Evolutionary conservation across 2,113 vertebrate genomes (phyloP), one percentile per base, ranked within the genome.

Genomic region (Cebidichthys violaceus): DNA sequence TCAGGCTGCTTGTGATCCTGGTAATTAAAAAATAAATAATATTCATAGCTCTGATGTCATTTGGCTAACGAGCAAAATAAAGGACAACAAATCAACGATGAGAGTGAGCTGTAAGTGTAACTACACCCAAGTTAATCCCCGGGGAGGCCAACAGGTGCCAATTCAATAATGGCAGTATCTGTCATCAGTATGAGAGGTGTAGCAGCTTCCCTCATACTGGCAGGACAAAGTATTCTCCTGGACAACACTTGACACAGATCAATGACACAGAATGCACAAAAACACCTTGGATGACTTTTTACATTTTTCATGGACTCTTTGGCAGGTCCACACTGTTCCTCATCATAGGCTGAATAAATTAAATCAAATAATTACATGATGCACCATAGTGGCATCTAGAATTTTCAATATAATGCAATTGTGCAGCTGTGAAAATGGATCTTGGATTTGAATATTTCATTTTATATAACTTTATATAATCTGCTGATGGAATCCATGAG

Each of bases 31-130:
- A 15, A 59, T 0, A n/a, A 33, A 47, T 6, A 20, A 20, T 35
- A 11, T 8, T 13, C 8, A 60, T 37, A 4, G 13, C 52, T 52
- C 31, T 66, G 37, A 29, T 66, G 2, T 71, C 1, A 66, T 66
- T 78, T 47, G 24, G 11, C 67, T 15, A 14, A 41, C 0, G 0
- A 39, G 64, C 35, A 4, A 27, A 45, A 72, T 24, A 45, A 55
- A 65, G 6, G 3, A 43, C 9, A 35, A 57, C 13, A 29, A 47
- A 59, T 33, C 0, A 45, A 55, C 47, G 52, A 33, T 10, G 52
- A 67, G 37, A 33, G 18, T 17, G 20, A 69, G 75, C 67, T 70
- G 41, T 47, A n/a, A n/a, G 59, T 71, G 35, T 66, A 24, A 73
- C 59, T 50, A 65, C 22, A 15, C 29, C 52, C n/a, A n/a, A 6